These are phyloP conservation scores for Aspidiotus rigidus DNA, from an alignment of 2,888 invertebrate genomes.

Conservation along the genomic window DNA sequence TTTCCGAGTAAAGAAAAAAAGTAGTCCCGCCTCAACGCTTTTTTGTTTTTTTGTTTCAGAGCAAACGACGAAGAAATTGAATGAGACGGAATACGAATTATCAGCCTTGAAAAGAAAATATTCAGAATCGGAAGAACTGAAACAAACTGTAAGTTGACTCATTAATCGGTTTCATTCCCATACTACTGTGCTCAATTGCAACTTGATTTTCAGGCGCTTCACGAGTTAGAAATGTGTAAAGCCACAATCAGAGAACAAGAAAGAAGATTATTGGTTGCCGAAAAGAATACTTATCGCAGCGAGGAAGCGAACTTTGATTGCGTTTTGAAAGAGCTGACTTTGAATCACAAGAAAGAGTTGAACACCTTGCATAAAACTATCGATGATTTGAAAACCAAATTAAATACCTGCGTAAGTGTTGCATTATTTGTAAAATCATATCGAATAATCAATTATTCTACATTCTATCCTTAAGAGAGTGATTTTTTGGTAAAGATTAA, in stretches of 20 bases:
- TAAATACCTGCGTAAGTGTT: slow-evolving; percentile 8
- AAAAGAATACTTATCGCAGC: slow-evolving; percentile 20
- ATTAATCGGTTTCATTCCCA: not conserved
- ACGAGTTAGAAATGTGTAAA: slow-evolving; percentile 26
- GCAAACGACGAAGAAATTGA: slow-evolving; percentile 2
- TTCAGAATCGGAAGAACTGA: slow-evolving; percentile 12
- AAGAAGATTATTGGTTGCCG: slow-evolving; percentile 13
- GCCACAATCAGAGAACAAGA: slow-evolving; percentile 18
- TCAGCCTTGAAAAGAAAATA: slow-evolving; percentile 6
- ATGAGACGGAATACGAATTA: slow-evolving; percentile 1
- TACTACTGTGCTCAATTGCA: not conserved
- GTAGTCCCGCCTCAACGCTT: not conserved
- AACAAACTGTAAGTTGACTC: slow-evolving; percentile 4
- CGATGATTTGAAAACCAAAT: slow-evolving; percentile 12
- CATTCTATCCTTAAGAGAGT: no score
- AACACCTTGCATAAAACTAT: slow-evolving; percentile 17
- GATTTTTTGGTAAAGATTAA: no score
- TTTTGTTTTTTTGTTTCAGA: not conserved
- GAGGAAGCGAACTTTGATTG: slow-evolving; percentile 21
- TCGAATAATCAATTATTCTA: no score
- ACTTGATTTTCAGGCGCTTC: slow-evolving; percentile 10
- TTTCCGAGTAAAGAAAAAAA: no score
- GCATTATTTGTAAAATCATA: no score
- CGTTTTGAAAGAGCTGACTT: slow-evolving; percentile 16
- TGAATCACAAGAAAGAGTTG: slow-evolving; percentile 18